A percentile compares a stretch with the other conserved stretches of the same genome.
Evolutionary conservation across 1,140 invertebrate species (phyloP).

Genomic region (Drosophila nigrodunni): DNA sequence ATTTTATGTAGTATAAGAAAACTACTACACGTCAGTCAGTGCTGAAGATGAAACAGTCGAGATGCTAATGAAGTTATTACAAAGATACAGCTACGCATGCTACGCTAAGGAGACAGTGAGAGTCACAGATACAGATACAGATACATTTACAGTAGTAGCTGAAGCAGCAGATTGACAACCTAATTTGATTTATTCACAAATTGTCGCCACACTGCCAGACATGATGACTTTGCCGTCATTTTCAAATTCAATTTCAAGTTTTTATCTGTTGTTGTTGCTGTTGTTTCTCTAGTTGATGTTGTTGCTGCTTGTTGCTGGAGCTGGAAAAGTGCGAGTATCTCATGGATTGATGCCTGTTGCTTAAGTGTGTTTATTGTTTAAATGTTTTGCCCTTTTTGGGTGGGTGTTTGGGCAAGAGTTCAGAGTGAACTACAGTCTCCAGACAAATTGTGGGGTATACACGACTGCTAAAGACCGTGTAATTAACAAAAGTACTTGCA

Average conservation of each 20-base stretch:
- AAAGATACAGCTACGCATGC: constrained; percentile 11
- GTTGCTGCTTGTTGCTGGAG: background rate
- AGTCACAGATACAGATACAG: constrained; percentile 20
- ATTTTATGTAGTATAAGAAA: constrained; percentile 8
- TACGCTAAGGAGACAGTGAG: constrained; percentile 12
- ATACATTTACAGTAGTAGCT: constrained; percentile 20
- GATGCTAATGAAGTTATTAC: constrained; percentile 42
- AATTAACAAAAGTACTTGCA: too few species aligned
- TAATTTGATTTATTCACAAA: constrained; percentile 56
- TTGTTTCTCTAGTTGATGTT: background rate
- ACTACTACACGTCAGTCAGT: constrained; percentile 9
- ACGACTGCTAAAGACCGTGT: too few species aligned
- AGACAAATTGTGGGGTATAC: too few species aligned
- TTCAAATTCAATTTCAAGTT: constrained; percentile 9
- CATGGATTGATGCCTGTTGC: constrained; percentile 30
- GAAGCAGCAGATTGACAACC: constrained; percentile 42
- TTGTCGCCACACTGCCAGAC: constrained; percentile 43
- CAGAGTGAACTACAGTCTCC: background rate
- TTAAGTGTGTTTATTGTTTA: constrained; percentile 34
- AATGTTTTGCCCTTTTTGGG: constrained; percentile 14
- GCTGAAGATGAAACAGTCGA: constrained; percentile 11
- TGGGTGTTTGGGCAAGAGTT: constrained; percentile 11
- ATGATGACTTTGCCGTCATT: constrained; percentile 31
- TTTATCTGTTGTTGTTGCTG: background rate
- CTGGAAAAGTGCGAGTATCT: constrained; percentile 12